phyloP scores from a whole-genome alignment of 2,797 vertebrate species.

The Pangasius larnaudii region DNA sequence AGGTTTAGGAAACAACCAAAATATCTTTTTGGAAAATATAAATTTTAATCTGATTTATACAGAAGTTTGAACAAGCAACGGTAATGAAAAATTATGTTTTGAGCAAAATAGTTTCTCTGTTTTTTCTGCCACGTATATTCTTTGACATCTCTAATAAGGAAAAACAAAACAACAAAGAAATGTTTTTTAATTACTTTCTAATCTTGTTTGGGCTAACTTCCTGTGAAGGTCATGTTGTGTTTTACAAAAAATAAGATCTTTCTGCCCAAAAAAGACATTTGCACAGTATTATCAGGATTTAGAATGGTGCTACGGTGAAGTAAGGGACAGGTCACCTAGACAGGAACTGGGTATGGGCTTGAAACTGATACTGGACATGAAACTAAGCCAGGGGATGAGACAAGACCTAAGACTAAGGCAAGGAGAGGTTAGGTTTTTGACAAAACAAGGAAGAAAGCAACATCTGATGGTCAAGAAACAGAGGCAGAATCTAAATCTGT shows the following conservation, averaged over 20 bases:
- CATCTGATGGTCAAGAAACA: neutral
- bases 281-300: neutral
- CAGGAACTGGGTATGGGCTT: neutral
- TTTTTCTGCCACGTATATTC: too few species aligned
- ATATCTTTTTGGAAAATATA: too few species aligned
- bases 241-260: neutral
- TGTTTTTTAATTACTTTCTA: too few species aligned
- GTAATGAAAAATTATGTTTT: too few species aligned
- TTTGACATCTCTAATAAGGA: too few species aligned
- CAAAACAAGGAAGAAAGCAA: neutral
- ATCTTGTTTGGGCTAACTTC: too few species aligned
- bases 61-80: too few species aligned
- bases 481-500: neutral
- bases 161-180: too few species aligned
- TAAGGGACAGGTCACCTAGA: neutral
- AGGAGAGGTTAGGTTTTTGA: neutral
- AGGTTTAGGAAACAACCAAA: neutral
- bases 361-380: neutral
- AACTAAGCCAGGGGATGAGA: neutral
- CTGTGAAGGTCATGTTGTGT: too few species aligned
- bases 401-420: neutral
- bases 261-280: neutral
- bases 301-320: neutral
- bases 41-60: too few species aligned
- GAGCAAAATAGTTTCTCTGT: too few species aligned